Evolutionary conservation across 2,113 vertebrate species (phyloP), one percentile per base, ranked within the genome.

Genomic region (Nycticorax nycticorax): DNA sequence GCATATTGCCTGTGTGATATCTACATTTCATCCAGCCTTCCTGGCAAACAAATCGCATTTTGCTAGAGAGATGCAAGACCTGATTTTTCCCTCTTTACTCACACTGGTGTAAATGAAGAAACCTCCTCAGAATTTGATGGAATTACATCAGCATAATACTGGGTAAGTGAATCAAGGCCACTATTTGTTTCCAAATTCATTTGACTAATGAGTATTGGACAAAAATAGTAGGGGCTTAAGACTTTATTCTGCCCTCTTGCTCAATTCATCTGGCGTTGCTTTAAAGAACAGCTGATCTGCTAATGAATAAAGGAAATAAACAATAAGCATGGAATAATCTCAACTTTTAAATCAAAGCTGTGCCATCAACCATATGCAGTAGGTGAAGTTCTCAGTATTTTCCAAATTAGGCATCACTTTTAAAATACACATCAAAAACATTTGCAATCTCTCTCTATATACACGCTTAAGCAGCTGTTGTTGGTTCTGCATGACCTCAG

Each of bases 1-100:
- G 89, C 93, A 96, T 74, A 95, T 43, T 91, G 92, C 56, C 66
- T 94, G 37, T 92, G 82, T 93, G 91, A 96, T 85, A 94, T 50
- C 91, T 95, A 76, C 78, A 83, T 91, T 95, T 95, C 85, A 91
- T 78, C 88, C 72, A 67, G 50, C 53, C 69, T 90, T 35, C 56
- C 89, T 80, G 55, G 57, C 76, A 96, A 95, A 96, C 78, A 95
- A 96, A 63, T 53, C 41, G 33, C 77, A 6, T 86, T 96, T 94
- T 95, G 69, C 66, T 88, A 83, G 66, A 55, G 82, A 83, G 87
- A 90, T 76, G 43, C 50, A 92, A 74, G 79, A 52, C 37, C 69
- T 14, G 7, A 47, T 91, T 27, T 91, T 27, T 91, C 89, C 80
- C 80, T 67, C 53, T 66, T 66, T 55, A 86, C 75, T 81, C 73